These are phyloP conservation scores for Fissipunctia ypsillon DNA, from an alignment of 2,888 invertebrate genomes.

Conservation along the genomic window DNA sequence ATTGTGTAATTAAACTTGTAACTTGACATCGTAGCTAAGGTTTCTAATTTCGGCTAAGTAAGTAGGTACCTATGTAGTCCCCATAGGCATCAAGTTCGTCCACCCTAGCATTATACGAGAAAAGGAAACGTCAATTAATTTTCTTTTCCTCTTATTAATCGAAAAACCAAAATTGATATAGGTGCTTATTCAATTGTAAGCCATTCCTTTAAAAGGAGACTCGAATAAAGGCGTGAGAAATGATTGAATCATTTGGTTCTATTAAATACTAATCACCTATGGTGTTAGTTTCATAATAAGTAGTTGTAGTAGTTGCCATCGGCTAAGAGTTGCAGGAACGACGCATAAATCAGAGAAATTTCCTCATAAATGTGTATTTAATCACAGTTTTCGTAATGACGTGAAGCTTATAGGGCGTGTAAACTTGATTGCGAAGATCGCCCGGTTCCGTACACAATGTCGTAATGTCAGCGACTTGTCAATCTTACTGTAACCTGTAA, in stretches of 20 bases:
- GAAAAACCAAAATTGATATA: not conserved
- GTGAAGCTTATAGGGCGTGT: constrained; percentile 59
- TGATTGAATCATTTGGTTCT: not conserved
- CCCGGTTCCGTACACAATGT: constrained; percentile 53
- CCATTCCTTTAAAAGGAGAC: not conserved
- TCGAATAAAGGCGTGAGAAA: no score
- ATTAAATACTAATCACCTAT: not conserved
- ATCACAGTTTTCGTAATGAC: constrained; percentile 62
- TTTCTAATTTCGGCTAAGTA: no score
- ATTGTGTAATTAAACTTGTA: no score
- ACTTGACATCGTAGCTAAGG: no score
- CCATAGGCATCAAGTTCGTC: no score
- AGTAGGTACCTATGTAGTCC: no score
- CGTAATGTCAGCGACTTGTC: constrained; percentile 61
- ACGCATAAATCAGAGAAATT: constrained; percentile 47
- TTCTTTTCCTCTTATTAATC: not conserved
- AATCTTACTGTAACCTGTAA: constrained; percentile 53
- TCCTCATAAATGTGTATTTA: constrained; percentile 59
- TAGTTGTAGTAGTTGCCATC: not conserved
- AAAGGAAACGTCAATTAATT: not conserved
- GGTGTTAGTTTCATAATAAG: constrained; percentile 22
- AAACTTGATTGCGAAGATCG: constrained; percentile 65
- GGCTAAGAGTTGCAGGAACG: constrained; percentile 6
- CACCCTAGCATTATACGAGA: no score
- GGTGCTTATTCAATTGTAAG: no score